Conservation (phyloP, 2,113 vertebrate genomes). For the Hippocampus comes region DNA sequence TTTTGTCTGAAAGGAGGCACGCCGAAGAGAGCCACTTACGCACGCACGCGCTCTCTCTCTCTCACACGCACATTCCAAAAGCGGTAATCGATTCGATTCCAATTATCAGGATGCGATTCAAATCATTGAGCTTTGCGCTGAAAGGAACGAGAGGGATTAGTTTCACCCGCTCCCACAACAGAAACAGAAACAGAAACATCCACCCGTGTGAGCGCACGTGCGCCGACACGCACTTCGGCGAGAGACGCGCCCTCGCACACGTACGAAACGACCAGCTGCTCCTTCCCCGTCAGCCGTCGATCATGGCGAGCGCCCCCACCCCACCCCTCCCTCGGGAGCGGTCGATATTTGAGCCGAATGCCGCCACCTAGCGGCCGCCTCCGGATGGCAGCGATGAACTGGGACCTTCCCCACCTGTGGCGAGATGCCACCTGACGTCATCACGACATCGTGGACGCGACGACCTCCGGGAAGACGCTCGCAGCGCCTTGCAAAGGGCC, state of each 20-base stretch:
- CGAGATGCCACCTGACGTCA: not conserved
- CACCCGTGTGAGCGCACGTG: too few species aligned
- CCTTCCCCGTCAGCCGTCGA: too few species aligned
- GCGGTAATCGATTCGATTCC: not conserved
- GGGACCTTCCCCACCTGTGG: not conserved
- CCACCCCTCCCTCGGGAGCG: too few species aligned
- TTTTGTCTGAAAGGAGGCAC: not conserved
- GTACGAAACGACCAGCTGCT: too few species aligned
- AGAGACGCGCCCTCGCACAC: too few species aligned
- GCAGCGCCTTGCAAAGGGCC: too few species aligned
- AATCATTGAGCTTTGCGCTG: not conserved
- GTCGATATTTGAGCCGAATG: not conserved
- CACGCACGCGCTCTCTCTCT: not conserved
- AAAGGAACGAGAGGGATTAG: not conserved
- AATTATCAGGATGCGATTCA: not conserved
- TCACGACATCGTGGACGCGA: not conserved
- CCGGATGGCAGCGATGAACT: not conserved
- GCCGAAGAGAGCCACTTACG: not conserved
- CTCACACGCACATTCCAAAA: not conserved
- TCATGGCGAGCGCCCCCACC: too few species aligned
- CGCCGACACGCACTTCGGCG: too few species aligned
- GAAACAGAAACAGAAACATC: too few species aligned
- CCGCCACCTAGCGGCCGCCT: not conserved
- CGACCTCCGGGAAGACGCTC: too few species aligned
- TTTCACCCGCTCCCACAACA: not conserved